Evolutionary conservation across 2,888 invertebrate genomes (phyloP), one percentile per base, ranked within the genome.

Genomic region (Anticlea derivata): DNA sequence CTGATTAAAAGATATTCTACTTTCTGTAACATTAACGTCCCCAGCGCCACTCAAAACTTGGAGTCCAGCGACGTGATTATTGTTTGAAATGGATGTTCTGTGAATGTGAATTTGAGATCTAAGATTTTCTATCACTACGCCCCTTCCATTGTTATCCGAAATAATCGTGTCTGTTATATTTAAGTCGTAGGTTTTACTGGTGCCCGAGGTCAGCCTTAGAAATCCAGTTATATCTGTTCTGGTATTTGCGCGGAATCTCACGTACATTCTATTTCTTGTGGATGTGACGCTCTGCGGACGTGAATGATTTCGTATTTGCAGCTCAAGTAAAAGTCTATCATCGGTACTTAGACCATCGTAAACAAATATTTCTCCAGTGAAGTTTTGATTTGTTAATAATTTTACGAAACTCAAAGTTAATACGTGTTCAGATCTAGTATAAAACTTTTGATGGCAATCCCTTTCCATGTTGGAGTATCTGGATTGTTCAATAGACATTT

Each of bases 11-110:
- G 96, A 95, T 61, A 99, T 95, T 66, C 95, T 92, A 59, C 97
- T 97, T 66, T 96, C 94, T 11, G 99, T 98, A 1, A 99, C 92
- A 78, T 99, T 98, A 0, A 99, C 93, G 78, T 99, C 98, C 0
- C 98, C 98, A 0, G 96, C 98, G 1, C 99, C 99, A 65, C 94
- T 95, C 1, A 95, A 92, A 1, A 99, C 94, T 70, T 98, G 96
- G 2, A 99, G 92, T 5, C 99, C 99, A 1, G 98, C 97, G 0
- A 96, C 95, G 75, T 98, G 96, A 55, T 95, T 95, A 75, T 98
- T 98, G 69, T 96, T 95, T 0, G 96, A 95, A 39, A 99, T 93
- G 0, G 95, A 94, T 7, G 95, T 95, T 27, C 94, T 93, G 69
- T 97, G 95, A 38, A 99, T 92, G 76, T 96, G 95, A n/a, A 98